A percentile compares a stretch with the other conserved stretches of the same genome.
These are phyloP conservation scores for Tetramorium simillimum DNA, from an alignment of 1,140 invertebrate species.

Conservation along the genomic window DNA sequence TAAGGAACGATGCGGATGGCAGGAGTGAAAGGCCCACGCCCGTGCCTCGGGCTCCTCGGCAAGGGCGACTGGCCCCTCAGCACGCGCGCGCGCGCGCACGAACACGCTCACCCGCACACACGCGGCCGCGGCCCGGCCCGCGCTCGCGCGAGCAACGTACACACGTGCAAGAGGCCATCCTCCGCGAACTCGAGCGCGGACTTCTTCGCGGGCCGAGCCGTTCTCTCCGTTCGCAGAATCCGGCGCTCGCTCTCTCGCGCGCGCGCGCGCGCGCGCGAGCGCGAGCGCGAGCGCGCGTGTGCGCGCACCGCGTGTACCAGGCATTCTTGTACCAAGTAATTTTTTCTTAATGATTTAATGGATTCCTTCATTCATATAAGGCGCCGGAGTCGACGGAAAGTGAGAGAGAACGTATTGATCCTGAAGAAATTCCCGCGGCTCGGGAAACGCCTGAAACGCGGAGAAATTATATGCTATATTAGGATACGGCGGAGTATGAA, in stretches of 20 bases:
- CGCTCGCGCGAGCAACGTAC: neutral
- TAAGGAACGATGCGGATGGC: constrained; percentile 82
- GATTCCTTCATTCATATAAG: constrained; percentile 56
- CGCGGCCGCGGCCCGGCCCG: too few species aligned
- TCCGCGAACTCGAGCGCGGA: constrained; percentile 68
- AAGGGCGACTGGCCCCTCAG: constrained; percentile 84
- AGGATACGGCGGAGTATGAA: neutral
- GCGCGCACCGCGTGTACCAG: neutral
- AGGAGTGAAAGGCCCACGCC: constrained; percentile 86
- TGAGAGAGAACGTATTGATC: constrained; percentile 48
- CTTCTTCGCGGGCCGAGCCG: constrained; percentile 49
- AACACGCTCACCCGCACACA: constrained; percentile 52
- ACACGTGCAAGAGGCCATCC: constrained; percentile 72
- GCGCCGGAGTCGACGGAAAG: constrained; percentile 53
- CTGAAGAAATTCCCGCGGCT: constrained; percentile 41
- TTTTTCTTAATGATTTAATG: constrained; percentile 57
- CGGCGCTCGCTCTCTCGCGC: constrained; percentile 36
- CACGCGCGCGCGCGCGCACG: constrained; percentile 68
- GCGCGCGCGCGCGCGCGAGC: neutral
- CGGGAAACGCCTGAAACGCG: constrained; percentile 8
- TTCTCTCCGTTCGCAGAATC: constrained; percentile 63
- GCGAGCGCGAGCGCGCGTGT: neutral
- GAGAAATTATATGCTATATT: constrained; percentile 2
- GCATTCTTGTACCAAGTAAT: constrained; percentile 20
- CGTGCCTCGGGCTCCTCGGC: constrained; percentile 84